A percentile compares a stretch with the other conserved stretches of the same genome.
These are phyloP conservation scores for Tursiops truncatus DNA, from an alignment of 2,113 vertebrate genomes.

Conservation along the genomic window DNA sequence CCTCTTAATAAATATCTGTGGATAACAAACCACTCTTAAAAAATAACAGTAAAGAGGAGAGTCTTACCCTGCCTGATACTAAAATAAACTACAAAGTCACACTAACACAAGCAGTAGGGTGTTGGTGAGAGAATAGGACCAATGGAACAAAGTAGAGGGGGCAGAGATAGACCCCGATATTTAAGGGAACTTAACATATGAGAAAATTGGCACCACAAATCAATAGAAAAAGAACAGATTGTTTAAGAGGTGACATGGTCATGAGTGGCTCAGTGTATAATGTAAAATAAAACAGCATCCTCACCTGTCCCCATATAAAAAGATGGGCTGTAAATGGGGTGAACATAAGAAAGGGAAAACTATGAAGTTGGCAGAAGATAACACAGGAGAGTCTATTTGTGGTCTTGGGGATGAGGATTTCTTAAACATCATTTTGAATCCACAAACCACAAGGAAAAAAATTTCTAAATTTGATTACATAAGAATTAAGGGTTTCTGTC, in stretches of 20 bases:
- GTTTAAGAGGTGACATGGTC: not conserved
- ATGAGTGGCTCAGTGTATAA: not conserved
- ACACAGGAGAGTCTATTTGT: not conserved
- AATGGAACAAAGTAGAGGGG: not conserved
- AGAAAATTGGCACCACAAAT: not conserved
- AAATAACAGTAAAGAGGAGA: not conserved
- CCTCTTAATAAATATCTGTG: not conserved
- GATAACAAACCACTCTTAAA: not conserved
- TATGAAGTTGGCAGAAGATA: not conserved
- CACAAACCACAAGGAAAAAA: not conserved
- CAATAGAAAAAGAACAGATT: not conserved
- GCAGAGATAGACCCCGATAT: not conserved
- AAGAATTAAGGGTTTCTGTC: constrained; percentile 4
- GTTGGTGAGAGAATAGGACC: not conserved
- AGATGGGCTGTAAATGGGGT: not conserved
- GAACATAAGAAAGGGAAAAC: not conserved
- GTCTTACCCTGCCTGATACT: not conserved
- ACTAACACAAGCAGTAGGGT: not conserved
- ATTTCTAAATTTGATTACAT: not conserved
- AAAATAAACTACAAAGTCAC: not conserved
- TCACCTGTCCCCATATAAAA: not conserved
- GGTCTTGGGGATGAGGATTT: not conserved
- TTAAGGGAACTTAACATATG: not conserved
- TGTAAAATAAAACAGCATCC: not conserved
- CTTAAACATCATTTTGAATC: not conserved